Base-by-base conservation (phyloP, 2,888 invertebrate genomes). In the Aspidiotus rigidus region DNA sequence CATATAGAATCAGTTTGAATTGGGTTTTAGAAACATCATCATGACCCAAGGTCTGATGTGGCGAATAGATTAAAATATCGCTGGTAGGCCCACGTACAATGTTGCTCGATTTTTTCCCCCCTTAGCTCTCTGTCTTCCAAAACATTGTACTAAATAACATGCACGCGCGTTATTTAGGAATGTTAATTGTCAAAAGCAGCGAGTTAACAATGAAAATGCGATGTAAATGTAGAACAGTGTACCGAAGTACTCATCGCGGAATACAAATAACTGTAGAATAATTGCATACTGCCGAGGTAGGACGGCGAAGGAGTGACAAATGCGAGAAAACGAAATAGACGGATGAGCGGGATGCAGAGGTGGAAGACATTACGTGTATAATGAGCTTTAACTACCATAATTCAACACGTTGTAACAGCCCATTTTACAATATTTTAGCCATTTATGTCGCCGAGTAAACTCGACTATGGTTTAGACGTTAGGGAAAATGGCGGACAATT, bases 361-460 rank as follows among this genome's bases (percentile, higher is more conserved):
- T 49, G 49, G 49, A 63, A 63, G 63, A 63, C 63, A 63, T 63
- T 63, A 63, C 63, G 63, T 63, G 63, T 63, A 63, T 63, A 63
- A 63, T 63, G 63, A 63, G 63, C 63, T 63, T 49, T 63, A 63
- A 63, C 63, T 63, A 54, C 63, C 63, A 63, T 63, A 63, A 63
- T 63, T 63, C 63, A 63, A 63, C 63, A 63, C 63, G 63, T 63
- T 63, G 63, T 63, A 63, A 63, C 63, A 63, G 63, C 63, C 63
- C 63, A 63, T 63, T 63, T 63, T 63, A 63, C 63, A 63, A 63
- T 63, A 63, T 63, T 63, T 63, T 39, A 63, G 44, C 53, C 63
- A 63, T 63, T 63, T 63, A 63, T n/a, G 63, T 63, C 53, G 63
- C 53, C 39, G 54, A 53, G 63, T 16, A 39, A 49, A 44, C 15